These are phyloP conservation scores for Aphrophora alni DNA, from an alignment of 2,888 invertebrate genomes.

Conservation along the genomic window DNA sequence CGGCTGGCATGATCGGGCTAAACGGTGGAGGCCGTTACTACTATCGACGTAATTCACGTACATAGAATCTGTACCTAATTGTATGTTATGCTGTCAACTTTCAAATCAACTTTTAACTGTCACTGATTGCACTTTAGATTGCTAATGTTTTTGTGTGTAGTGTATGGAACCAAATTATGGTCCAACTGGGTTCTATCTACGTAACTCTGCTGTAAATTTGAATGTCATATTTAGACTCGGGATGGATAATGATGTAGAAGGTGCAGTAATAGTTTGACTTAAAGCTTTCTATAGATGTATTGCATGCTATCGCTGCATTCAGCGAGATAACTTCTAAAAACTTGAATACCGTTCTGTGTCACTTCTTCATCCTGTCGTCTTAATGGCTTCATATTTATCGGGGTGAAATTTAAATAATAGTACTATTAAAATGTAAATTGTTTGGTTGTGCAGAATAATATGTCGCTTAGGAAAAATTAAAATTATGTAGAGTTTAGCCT, in stretches of 20 bases:
- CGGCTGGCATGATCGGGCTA: slow-evolving; percentile 48
- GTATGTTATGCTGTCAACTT: neutral
- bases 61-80: slow-evolving; percentile 28
- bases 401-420: neutral
- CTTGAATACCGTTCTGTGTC: neutral
- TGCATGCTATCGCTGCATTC: neutral
- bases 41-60: slow-evolving; percentile 11
- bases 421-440: neutral
- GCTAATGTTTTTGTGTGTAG: slow-evolving; percentile 2
- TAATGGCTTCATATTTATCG: neutral
- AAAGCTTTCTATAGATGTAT: slow-evolving; percentile 9
- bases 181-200: neutral
- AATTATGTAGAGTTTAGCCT: neutral
- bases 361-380: slow-evolving; percentile 6
- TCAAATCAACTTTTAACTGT: neutral
- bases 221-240: neutral
- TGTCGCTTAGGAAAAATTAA: neutral
- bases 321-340: slow-evolving; percentile 1
- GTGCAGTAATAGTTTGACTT: neutral
- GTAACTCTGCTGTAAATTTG: neutral
- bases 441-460: neutral
- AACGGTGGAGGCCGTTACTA: slow-evolving; percentile 40
- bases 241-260: neutral
- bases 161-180: neutral
- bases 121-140: neutral